Evolutionary conservation across 2,797 vertebrate species (phyloP).

Genomic region (Megaceryle alcyon): DNA sequence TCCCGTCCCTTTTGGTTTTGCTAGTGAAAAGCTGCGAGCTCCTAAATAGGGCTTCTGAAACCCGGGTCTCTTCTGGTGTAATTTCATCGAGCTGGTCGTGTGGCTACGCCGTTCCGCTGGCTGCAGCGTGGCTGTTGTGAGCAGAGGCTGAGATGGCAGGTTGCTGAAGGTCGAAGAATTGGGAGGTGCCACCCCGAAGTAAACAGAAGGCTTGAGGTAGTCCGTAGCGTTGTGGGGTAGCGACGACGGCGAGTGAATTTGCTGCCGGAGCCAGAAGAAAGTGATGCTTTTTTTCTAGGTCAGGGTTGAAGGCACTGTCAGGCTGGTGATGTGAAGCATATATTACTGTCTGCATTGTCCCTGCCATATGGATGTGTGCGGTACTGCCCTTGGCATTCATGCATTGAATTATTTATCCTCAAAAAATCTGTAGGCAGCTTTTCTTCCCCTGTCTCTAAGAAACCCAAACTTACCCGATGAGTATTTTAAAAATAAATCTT

Average conservation of each 20-base stretch:
- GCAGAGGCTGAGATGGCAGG: background rate
- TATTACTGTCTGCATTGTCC: constrained; percentile 49
- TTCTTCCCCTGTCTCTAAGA: constrained; percentile 28
- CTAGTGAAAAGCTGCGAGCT: background rate
- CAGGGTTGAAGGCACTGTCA: constrained; percentile 40
- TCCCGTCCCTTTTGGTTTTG: background rate
- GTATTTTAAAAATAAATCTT: constrained; percentile 27
- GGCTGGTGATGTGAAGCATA: constrained; percentile 32
- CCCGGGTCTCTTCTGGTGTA: fast-evolving
- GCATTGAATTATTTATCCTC: constrained; percentile 75
- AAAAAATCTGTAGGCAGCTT: constrained; percentile 51
- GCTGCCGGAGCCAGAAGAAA: constrained; percentile 11
- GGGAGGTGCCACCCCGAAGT: background rate
- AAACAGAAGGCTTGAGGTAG: background rate
- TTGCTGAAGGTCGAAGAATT: fast-evolving
- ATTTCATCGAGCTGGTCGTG: fast-evolving
- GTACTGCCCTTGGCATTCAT: constrained; percentile 66
- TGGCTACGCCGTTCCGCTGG: fast-evolving
- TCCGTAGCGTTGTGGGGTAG: background rate
- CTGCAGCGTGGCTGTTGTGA: background rate
- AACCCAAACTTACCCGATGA: background rate
- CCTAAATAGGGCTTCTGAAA: background rate
- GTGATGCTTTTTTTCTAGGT: background rate
- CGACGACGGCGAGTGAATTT: background rate
- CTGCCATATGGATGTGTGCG: constrained; percentile 55